Conservation (phyloP, 2,113 vertebrate genomes). For the Fregata magnificens region DNA sequence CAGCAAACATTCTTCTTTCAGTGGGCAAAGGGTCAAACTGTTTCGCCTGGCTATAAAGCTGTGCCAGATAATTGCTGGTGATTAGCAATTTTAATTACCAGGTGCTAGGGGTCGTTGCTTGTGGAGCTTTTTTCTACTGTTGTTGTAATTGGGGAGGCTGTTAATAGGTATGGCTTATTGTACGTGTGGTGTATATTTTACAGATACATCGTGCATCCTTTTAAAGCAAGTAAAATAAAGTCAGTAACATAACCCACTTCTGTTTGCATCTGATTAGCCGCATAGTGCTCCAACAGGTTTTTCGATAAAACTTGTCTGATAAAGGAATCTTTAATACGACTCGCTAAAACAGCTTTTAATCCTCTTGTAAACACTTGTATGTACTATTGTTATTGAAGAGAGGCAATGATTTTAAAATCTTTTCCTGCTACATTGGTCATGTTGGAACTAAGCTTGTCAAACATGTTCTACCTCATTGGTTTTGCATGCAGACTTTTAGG, state of each 20-base stretch:
- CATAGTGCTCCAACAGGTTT: constrained; percentile 21
- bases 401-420: constrained; percentile 30
- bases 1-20: constrained; percentile 80
- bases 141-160: constrained; percentile 71
- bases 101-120: constrained; percentile 79
- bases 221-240: constrained; percentile 63
- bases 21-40: constrained; percentile 79
- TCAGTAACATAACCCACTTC: constrained; percentile 10
- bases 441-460: constrained; percentile 57
- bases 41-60: constrained; percentile 76
- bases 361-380: constrained; percentile 58
- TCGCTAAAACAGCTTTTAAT: constrained; percentile 23
- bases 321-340: constrained; percentile 1
- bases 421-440: constrained; percentile 35
- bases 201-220: constrained; percentile 56
- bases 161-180: constrained; percentile 62
- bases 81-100: constrained; percentile 94
- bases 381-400: constrained; percentile 43
- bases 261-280: constrained; percentile 7
- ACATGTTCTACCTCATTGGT: constrained; percentile 59
- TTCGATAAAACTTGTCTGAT: background rate
- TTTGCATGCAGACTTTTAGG: constrained; percentile 46
- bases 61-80: constrained; percentile 84
- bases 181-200: constrained; percentile 18
- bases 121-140: constrained; percentile 2